Conservation (phyloP, 2,113 vertebrate species). For the Polypterus senegalus region DNA sequence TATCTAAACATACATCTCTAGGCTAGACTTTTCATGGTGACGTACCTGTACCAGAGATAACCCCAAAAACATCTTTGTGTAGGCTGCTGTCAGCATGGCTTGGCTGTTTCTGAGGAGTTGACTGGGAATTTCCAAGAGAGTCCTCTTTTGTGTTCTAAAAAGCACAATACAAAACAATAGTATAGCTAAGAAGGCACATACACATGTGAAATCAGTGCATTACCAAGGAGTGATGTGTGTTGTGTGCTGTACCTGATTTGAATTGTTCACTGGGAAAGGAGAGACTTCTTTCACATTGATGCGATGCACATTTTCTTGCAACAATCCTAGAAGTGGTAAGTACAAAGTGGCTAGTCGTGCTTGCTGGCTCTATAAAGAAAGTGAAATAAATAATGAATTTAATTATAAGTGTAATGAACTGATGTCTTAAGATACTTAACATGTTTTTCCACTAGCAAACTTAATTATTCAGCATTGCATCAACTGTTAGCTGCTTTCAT, state of each 20-base stretch:
- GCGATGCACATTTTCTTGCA: conserved; percentile 91
- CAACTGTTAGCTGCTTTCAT: too few relatives aligned
- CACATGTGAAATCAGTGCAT: background rate
- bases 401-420: too few relatives aligned
- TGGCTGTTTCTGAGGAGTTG: conserved; percentile 77
- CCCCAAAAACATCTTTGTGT: conserved; percentile 92
- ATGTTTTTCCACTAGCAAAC: too few relatives aligned
- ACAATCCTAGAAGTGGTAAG: conserved; percentile 82
- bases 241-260: conserved; percentile 55
- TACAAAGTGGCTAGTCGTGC: conserved; percentile 89
- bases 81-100: conserved; percentile 71
- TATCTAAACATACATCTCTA: too few relatives aligned
- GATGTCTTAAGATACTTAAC: too few relatives aligned
- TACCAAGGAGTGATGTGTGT: conserved; percentile 23
- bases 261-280: conserved; percentile 64
- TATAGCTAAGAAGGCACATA: too few relatives aligned
- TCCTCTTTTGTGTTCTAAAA: conserved; percentile 76
- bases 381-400: background rate
- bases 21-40: background rate
- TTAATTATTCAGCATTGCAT: too few relatives aligned
- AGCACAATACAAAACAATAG: too few relatives aligned
- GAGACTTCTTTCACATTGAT: conserved; percentile 85
- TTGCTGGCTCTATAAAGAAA: conserved; percentile 74
- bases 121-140: conserved; percentile 49
- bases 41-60: conserved; percentile 87